Conservation (phyloP, 2,797 vertebrate species). For the Macroramphosus scolopax region DNA sequence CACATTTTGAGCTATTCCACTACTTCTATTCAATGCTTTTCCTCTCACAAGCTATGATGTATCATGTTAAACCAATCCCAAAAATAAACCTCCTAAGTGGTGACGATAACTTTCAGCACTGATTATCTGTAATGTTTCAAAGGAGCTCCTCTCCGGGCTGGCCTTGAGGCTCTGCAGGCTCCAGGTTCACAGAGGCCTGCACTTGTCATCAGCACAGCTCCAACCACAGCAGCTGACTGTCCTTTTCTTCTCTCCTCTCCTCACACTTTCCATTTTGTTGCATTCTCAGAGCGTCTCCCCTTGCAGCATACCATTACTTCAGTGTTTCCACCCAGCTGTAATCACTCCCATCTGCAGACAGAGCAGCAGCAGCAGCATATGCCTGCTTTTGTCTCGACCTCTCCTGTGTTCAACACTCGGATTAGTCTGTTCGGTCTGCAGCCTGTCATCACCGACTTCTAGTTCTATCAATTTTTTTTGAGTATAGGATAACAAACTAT, state of each 20-base stretch:
- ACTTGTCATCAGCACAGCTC: constrained; percentile 66
- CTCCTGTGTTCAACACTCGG: neutral
- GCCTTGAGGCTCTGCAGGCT: constrained; percentile 71
- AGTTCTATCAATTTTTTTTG: constrained; percentile 30
- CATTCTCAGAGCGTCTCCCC: constrained; percentile 48
- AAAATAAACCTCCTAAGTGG: no score
- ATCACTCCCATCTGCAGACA: constrained; percentile 75
- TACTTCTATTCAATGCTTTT: no score
- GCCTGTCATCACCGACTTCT: constrained; percentile 33
- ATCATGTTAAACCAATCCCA: no score
- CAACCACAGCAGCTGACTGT: constrained; percentile 60
- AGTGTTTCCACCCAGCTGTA: constrained; percentile 73
- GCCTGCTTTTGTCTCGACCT: no score
- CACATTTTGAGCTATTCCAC: no score
- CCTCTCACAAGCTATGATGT: no score
- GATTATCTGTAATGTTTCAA: constrained; percentile 14
- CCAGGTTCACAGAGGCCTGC: constrained; percentile 58
- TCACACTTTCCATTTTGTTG: constrained; percentile 66
- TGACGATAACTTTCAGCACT: constrained; percentile 36
- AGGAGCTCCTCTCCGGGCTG: constrained; percentile 56
- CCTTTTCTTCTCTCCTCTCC: constrained; percentile 43
- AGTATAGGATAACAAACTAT: constrained; percentile 13
- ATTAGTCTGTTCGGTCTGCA: constrained; percentile 39
- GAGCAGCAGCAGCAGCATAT: constrained; percentile 3
- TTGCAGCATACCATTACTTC: constrained; percentile 65